A percentile compares a stretch with the other conserved stretches of the same genome.
phyloP scores from a whole-genome alignment of 2,888 invertebrate genomes.

The Lycaena phlaeas region DNA sequence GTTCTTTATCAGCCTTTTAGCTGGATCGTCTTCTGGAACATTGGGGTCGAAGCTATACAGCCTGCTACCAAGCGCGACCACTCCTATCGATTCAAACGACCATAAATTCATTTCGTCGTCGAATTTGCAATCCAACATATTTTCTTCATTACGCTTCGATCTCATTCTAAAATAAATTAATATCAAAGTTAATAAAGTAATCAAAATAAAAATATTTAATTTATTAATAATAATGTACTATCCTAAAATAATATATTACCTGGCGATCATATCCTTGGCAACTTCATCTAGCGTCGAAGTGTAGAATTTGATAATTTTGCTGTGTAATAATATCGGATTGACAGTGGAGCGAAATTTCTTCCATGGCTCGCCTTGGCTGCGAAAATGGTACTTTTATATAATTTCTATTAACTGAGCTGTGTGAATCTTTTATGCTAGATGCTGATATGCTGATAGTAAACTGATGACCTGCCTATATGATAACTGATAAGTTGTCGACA shows the following conservation, averaged over 20 bases:
- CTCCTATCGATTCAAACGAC: conserved; percentile 71
- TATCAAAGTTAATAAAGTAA: neutral
- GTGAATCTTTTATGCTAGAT: too few species aligned
- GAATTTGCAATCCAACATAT: conserved; percentile 70
- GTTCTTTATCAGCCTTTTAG: conserved; percentile 33
- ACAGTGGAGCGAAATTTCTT: conserved; percentile 81
- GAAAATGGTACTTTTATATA: too few species aligned
- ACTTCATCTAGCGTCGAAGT: conserved; percentile 76
- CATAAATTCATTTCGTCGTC: conserved; percentile 71
- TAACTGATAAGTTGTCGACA: too few species aligned
- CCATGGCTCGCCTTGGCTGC: conserved; percentile 85
- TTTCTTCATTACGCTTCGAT: conserved; percentile 53
- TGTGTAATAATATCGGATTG: conserved; percentile 82
- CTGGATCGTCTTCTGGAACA: conserved; percentile 36
- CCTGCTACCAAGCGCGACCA: conserved; percentile 46
- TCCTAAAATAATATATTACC: conserved; percentile 45
- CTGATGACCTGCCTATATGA: too few species aligned
- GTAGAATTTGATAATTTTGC: conserved; percentile 79
- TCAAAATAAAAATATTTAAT: neutral
- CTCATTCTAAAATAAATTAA: conserved; percentile 69
- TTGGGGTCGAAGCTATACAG: conserved; percentile 40
- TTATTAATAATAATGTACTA: too few species aligned
- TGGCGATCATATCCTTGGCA: conserved; percentile 75
- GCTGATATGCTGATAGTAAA: too few species aligned
- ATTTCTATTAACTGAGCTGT: too few species aligned